These are phyloP conservation scores for Polypterus bichir DNA, from an alignment of 2,113 vertebrate species.

Conservation along the genomic window DNA sequence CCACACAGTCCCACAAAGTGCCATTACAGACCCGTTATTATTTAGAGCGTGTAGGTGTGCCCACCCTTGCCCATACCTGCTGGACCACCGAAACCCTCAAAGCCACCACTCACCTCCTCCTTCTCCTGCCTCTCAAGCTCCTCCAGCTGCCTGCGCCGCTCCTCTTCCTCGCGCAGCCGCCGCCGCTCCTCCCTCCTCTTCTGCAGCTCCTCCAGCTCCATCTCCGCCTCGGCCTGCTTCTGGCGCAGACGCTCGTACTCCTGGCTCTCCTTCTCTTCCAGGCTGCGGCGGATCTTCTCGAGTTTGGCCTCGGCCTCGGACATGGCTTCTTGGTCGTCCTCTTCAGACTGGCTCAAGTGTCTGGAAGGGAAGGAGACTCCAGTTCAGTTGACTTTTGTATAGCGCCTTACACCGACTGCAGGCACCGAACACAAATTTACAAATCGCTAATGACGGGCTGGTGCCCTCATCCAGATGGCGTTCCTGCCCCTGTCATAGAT, in stretches of 20 bases:
- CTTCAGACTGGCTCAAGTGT: slow-evolving; percentile 19
- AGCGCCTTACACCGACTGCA: too few species aligned
- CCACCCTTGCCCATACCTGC: neutral
- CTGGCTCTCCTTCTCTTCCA: slow-evolving; percentile 42
- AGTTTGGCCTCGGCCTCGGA: slow-evolving; percentile 45
- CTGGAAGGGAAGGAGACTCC: slow-evolving; percentile 11
- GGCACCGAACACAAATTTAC: too few species aligned
- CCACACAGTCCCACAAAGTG: neutral
- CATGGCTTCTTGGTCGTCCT: slow-evolving; percentile 25
- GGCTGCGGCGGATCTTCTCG: slow-evolving; percentile 49
- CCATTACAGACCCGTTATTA: neutral
- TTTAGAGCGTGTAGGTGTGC: neutral
- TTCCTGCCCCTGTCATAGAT: too few species aligned
- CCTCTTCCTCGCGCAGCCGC: slow-evolving; percentile 31
- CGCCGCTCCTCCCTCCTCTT: slow-evolving; percentile 41
- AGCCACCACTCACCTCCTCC: slow-evolving; percentile 47
- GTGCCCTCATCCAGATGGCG: too few species aligned
- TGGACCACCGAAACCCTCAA: neutral
- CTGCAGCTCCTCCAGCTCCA: slow-evolving; percentile 53
- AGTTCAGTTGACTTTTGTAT: too few species aligned
- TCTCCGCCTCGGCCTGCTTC: slow-evolving; percentile 36
- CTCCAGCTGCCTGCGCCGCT: slow-evolving; percentile 39
- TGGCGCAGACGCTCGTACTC: slow-evolving; percentile 39
- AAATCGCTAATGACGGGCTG: too few species aligned
- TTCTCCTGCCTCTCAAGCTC: slow-evolving; percentile 34